Evolutionary conservation across 2,797 vertebrate species (phyloP).

Genomic region (Enteromius anoplus): DNA sequence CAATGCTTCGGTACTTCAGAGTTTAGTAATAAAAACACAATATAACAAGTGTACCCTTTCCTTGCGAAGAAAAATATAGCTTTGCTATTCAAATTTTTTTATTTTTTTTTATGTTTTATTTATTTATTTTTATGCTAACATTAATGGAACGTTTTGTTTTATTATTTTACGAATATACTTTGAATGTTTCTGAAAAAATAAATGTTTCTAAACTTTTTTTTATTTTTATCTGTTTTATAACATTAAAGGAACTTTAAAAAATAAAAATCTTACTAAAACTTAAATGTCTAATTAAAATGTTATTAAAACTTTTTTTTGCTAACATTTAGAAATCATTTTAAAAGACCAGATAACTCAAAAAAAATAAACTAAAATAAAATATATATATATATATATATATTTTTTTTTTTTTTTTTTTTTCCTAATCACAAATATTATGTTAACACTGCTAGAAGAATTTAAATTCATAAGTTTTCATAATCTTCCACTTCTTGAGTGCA

Average conservation of each 20-base stretch:
- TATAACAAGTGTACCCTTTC: not conserved
- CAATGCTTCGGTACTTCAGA: slow-evolving; percentile 12
- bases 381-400: no score
- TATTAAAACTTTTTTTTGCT: not conserved
- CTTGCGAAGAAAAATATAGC: not conserved
- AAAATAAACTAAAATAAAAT: no score
- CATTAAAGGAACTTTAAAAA: not conserved
- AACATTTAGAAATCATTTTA: not conserved
- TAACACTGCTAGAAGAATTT: no score
- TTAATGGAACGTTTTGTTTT: not conserved
- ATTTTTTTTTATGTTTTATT: no score
- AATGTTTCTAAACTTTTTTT: not conserved
- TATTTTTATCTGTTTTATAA: not conserved
- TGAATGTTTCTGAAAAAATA: not conserved
- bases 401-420: no score
- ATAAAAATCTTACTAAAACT: not conserved
- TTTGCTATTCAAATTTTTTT: not conserved
- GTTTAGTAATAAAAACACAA: slow-evolving; percentile 15
- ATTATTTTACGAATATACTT: not conserved
- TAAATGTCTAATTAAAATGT: not conserved
- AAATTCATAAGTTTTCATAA: not conserved
- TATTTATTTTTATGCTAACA: not conserved
- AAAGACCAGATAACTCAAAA: not conserved
- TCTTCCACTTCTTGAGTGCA: not conserved
- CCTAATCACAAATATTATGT: no score